Evolutionary conservation across 2,797 vertebrate genomes (phyloP), one percentile per base, ranked within the genome.

Genomic region (Fundulus diaphanus): DNA sequence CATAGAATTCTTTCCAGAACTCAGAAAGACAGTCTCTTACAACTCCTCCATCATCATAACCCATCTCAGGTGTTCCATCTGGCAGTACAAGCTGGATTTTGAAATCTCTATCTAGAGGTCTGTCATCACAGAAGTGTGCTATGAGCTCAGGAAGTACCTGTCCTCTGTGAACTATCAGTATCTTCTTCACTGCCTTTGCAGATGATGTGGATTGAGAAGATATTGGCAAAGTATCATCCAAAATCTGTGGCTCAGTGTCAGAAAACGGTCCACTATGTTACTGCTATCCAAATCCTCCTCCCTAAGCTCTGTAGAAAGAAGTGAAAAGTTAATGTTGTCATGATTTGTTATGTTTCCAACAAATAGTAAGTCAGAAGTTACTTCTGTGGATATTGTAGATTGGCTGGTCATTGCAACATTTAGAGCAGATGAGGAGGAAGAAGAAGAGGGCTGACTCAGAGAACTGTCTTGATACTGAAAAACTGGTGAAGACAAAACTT

Each of bases 181-280:
- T 65, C 18, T 65, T 65, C 61, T 65, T 65, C 33, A 40, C 61
- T 40, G 33, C 4, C 61, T 65, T 4, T 2, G 20, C 7, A 40
- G 35, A 65, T 40, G 61, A 37, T 22, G 16, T 24, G 61, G 61
- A 8, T 65, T 65, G 61, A 15, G 59, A 33, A 20, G 59, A 63
- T 15, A 63, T 29, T 40, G 35, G 61, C 20, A 65, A 22, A 40
- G 61, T 65, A 40, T 65, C 35, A 65, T 40, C 61, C 61, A 65
- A 40, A 65, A 40, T 65, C 61, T 63, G 59, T 65, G 59, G 59
- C 59, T 63, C 59, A 63, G 31, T 63, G 18, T 63, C 59, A 63
- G 59, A 63, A 63, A 63, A 63, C 59, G 11, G 9, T 33, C 33
- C 59, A 59, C 56, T 59, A 54, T n/a, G n/a, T 31, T 29, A 59